Evolutionary conservation across 2,113 vertebrate species (phyloP).

Genomic region (Phyllostomus hastatus): DNA sequence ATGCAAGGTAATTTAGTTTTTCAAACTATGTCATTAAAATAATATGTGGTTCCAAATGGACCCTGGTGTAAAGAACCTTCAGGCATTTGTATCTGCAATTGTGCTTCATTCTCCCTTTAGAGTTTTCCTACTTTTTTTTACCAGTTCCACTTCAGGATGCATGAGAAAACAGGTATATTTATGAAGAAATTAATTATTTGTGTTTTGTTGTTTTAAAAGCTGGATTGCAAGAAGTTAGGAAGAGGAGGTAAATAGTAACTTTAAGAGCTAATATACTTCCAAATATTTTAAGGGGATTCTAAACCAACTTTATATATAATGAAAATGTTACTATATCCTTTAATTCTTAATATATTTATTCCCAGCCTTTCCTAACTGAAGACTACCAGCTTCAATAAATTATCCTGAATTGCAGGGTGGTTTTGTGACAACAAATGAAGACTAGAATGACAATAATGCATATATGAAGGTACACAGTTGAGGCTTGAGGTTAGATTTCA

Average conservation of each 20-base stretch:
- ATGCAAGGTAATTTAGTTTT: not conserved
- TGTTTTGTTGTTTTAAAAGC: not conserved
- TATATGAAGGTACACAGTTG: not conserved
- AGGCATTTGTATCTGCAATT: not conserved
- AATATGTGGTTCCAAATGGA: not conserved
- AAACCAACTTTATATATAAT: not conserved
- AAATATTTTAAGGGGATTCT: not conserved
- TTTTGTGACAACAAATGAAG: conserved; percentile 13
- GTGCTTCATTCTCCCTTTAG: not conserved
- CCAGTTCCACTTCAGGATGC: not conserved
- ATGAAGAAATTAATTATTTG: not conserved
- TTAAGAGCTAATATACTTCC: conserved; percentile 35
- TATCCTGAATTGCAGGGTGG: not conserved
- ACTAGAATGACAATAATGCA: not conserved
- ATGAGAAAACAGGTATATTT: not conserved
- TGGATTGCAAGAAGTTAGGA: not conserved
- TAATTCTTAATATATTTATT: not conserved
- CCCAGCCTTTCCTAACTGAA: not conserved
- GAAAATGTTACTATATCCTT: not conserved
- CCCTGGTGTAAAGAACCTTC: too few relatives aligned
- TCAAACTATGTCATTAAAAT: not conserved
- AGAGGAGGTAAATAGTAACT: not conserved
- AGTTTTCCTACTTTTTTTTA: not conserved
- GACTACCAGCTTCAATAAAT: conserved; percentile 24
- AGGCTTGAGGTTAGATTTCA: not conserved